Evolutionary conservation across 2,888 invertebrate genomes (phyloP).

Genomic region (Auanema sp.): DNA sequence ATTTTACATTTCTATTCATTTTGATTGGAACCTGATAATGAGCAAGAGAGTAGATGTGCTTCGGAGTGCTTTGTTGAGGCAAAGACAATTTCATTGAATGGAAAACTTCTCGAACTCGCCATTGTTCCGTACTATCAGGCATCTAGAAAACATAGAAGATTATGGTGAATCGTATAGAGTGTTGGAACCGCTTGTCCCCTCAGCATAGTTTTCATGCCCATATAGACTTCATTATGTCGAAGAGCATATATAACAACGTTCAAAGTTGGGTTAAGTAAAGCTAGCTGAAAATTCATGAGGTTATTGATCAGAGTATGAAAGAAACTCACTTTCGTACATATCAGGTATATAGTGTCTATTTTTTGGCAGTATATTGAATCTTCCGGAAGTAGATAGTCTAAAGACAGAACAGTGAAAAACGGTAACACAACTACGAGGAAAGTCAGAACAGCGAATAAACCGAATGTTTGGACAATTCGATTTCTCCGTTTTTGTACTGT

Average conservation of each 20-base stretch:
- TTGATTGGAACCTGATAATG: neutral
- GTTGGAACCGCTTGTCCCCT: neutral
- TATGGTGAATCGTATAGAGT: neutral
- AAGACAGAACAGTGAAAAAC: neutral
- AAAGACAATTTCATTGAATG: neutral
- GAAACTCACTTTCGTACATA: neutral
- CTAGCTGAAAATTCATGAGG: slow-evolving; percentile 5
- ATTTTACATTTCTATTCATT: no score
- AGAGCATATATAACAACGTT: slow-evolving; percentile 2
- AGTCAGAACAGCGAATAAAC: neutral
- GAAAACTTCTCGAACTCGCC: neutral
- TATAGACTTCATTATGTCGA: neutral
- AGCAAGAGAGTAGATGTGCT: neutral
- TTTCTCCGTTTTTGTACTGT: neutral
- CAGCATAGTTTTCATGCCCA: slow-evolving; percentile 4
- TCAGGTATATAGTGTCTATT: neutral
- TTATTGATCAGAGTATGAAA: neutral
- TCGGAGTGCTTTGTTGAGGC: neutral
- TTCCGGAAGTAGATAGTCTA: neutral
- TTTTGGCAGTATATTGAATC: neutral
- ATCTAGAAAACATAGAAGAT: neutral
- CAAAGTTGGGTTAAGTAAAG: neutral
- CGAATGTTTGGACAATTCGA: slow-evolving; percentile 2
- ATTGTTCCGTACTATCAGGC: slow-evolving; percentile 1
- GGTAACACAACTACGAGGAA: neutral